Base-by-base conservation (phyloP, 2,113 vertebrate genomes). In the Neotragus pygmaeus region DNA sequence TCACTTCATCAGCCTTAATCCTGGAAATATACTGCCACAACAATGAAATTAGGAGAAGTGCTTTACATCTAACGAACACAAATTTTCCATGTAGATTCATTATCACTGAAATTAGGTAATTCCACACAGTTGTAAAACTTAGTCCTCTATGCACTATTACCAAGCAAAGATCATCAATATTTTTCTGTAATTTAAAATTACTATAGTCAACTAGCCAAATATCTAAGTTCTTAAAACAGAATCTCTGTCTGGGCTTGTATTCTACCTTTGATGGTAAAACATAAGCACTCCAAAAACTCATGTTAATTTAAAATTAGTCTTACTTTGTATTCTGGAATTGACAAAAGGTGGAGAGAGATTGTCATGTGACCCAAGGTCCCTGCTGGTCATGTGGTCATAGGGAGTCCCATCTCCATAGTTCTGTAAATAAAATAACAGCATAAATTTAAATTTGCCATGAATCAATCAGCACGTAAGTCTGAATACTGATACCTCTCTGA, bases 321-420 rank as follows among this genome's bases (percentile, higher is more conserved):
- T 99, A 99, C 99, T 99, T 99, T 99, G 98, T 99, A 99, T 98
- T 98, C 99, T 99, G 99, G 99, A 99, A 98, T 99, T 99, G 98
- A 99, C 97, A 96, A 99, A 99, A 55, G 99, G 99, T 97, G 99
- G 99, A 93, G 99, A 99, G 97, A 99, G 99, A 99, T 99, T 99
- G 99, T 99, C 99, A 60, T 99, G 99, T 90, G 99, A 99, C 30
- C 99, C 98, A 97, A 99, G 99, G 95, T 99, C 99, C 98, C 99
- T 99, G 98, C 98, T 99, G 73, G 99, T 97, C 99, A 99, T 98
- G 95, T 99, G 99, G 93, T 99, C 98, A 97, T 99, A 99, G 97
- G 99, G 99, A 97, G 99, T 98, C 83, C 99, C 99, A 90, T 99
- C 99, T 84, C 99, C 99, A 96, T 99, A 99, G 98, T 98, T 99